phyloP scores from a whole-genome alignment of 2,888 invertebrate species.

The Euclidia mi region DNA sequence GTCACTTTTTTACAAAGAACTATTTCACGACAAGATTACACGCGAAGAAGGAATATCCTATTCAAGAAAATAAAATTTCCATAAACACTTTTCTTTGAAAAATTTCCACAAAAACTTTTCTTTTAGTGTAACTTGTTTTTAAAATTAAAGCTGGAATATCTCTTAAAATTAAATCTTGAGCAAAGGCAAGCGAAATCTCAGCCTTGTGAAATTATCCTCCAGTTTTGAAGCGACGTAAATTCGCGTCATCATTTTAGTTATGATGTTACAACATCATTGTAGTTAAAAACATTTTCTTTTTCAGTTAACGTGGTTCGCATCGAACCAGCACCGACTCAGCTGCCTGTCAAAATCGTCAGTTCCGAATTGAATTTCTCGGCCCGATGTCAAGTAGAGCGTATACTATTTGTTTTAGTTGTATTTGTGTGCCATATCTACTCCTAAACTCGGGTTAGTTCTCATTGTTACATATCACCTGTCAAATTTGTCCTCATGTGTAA shows the following conservation, averaged over 20 bases:
- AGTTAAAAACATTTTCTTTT: conserved; percentile 59
- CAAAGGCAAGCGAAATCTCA: conserved; percentile 25
- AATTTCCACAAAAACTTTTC: too few relatives aligned
- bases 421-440: conserved; percentile 65
- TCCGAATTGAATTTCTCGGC: conserved; percentile 69
- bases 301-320: conserved; percentile 84
- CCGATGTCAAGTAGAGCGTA: conserved; percentile 56
- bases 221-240: conserved; percentile 14
- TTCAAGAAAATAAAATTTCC: neutral
- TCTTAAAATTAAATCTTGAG: conserved; percentile 28
- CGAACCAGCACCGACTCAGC: conserved; percentile 82
- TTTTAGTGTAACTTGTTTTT: neutral
- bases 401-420: conserved; percentile 60
- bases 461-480: conserved; percentile 47
- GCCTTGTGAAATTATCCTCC: conserved; percentile 21
- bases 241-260: conserved; percentile 15
- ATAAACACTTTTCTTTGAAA: conserved; percentile 9
- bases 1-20: too few relatives aligned
- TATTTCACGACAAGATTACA: too few relatives aligned
- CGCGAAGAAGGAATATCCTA: too few relatives aligned
- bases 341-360: conserved; percentile 83
- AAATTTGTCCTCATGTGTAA: conserved; percentile 42
- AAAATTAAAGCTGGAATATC: conserved; percentile 22
- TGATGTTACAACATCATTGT: too few relatives aligned
- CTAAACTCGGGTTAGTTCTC: conserved; percentile 46